Conservation (phyloP, 2,888 invertebrate genomes). For the Gymnocheta viridis region DNA sequence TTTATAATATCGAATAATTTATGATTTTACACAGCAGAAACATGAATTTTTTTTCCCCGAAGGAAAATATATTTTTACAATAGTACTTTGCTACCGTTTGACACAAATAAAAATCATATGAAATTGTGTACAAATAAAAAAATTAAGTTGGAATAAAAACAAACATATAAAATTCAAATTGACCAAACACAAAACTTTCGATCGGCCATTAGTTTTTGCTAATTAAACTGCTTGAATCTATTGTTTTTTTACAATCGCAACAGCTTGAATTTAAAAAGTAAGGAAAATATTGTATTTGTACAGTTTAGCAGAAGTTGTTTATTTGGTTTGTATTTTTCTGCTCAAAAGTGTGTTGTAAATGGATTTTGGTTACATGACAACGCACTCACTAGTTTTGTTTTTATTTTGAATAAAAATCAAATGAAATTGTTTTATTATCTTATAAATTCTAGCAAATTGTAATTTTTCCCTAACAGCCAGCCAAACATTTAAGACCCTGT, state of each 20-base stretch:
- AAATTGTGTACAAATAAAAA: too few species aligned
- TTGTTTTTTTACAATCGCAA: background rate
- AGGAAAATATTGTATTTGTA: background rate
- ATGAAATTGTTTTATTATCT: conserved; percentile 3
- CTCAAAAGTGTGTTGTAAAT: background rate
- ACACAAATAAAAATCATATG: too few species aligned
- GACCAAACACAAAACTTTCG: too few species aligned
- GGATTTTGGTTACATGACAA: conserved; percentile 51
- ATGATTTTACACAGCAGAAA: too few species aligned
- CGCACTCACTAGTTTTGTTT: conserved; percentile 35
- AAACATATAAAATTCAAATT: too few species aligned
- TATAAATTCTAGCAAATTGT: background rate
- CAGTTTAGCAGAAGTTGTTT: background rate
- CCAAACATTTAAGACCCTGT: conserved; percentile 3
- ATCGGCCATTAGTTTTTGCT: too few species aligned
- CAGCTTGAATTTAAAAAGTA: background rate
- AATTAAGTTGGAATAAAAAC: too few species aligned
- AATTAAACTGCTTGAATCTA: background rate
- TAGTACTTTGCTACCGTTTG: too few species aligned
- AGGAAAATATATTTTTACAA: too few species aligned
- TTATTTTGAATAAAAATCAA: conserved; percentile 57
- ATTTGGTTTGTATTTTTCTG: background rate
- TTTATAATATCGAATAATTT: too few species aligned
- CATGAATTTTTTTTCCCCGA: too few species aligned
- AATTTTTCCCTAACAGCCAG: background rate